phyloP scores from a whole-genome alignment of 2,797 vertebrate genomes.

The Lepilemur septentrionalis region DNA sequence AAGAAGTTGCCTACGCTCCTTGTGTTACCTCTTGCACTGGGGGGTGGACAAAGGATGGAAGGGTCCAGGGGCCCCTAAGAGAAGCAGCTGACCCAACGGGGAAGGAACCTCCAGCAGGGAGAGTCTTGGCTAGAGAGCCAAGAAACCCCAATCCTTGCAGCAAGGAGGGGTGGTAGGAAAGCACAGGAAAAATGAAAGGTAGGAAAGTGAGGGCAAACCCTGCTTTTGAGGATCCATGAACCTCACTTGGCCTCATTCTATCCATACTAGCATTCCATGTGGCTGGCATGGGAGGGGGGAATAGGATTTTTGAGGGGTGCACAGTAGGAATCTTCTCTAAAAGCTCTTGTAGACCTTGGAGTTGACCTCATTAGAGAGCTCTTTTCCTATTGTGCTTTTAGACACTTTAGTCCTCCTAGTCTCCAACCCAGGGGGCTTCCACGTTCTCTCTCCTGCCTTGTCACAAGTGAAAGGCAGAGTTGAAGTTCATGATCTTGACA shows the following conservation, averaged over 20 bases:
- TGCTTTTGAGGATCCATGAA: neutral
- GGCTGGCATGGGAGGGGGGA: neutral
- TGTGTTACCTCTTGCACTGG: neutral
- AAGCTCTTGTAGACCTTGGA: neutral
- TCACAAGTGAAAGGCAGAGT: neutral
- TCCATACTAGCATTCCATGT: neutral
- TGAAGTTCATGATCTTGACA: neutral
- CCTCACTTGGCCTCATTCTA: neutral
- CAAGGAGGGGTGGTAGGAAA: neutral
- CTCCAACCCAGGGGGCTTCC: too few relatives aligned
- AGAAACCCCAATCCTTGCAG: neutral
- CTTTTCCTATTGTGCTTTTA: neutral
- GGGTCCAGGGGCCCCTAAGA: neutral
- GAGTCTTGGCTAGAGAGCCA: neutral
- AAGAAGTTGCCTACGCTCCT: too few relatives aligned
- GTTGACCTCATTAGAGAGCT: fast-evolving
- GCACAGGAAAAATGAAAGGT: too few relatives aligned
- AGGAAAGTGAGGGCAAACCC: too few relatives aligned
- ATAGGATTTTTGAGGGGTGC: neutral
- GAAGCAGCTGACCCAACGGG: neutral
- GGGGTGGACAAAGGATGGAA: neutral
- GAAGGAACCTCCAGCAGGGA: neutral
- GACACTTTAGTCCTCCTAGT: too few relatives aligned
- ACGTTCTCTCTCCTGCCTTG: too few relatives aligned
- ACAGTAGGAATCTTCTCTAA: fast-evolving